Base-by-base conservation (phyloP, 2,113 vertebrate species). In the Dermatemys mawii region DNA sequence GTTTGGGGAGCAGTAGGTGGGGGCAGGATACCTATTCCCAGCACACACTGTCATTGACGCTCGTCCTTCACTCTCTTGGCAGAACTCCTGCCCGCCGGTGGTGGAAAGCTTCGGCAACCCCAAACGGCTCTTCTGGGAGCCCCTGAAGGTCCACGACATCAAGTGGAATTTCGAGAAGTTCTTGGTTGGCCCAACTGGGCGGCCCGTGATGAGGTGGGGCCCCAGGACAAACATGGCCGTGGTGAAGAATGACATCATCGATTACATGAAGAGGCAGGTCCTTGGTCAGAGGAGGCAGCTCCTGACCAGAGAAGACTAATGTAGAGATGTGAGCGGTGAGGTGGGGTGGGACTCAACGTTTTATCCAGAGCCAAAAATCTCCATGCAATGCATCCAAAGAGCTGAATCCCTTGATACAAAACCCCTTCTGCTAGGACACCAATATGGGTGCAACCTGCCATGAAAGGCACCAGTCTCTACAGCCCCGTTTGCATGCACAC, bases 141-240 rank as follows among this genome's bases (percentile, higher is more conserved):
- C 99, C 32, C 81, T 99, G 91, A 98, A 98, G 96, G 53, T 97
- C 94, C 98, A 95, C 0, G 99, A 99, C 98, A 98, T 99, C 97
- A 99, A 99, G 98, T 99, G 99, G 99, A 99, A 99, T 97, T 99
- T 99, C 0, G 99, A 99, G 97, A 99, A 99, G 98, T 99, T 99
- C 95, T 98, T 99, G 91, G 98, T 99, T 92, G 98, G 98, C 19
- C 98, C 98, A 0, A 95, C 99, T 0, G 99, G 99, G 0, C 98
- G 97, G 92, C 98, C 99, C 0, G 11, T 99, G 92, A 99, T 98
- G 99, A 98, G 99, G 95, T 99, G 99, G 99, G 98, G 98, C 96
- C 98, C 99, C 3, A 95, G 97, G 1, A 95, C 99, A 94, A 96
- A 96, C 1, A 75, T 99, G 1, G 96, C 97, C 0, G 92, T 49